Conservation (phyloP, 2,113 vertebrate species). For the Oreochromis aureus region DNA sequence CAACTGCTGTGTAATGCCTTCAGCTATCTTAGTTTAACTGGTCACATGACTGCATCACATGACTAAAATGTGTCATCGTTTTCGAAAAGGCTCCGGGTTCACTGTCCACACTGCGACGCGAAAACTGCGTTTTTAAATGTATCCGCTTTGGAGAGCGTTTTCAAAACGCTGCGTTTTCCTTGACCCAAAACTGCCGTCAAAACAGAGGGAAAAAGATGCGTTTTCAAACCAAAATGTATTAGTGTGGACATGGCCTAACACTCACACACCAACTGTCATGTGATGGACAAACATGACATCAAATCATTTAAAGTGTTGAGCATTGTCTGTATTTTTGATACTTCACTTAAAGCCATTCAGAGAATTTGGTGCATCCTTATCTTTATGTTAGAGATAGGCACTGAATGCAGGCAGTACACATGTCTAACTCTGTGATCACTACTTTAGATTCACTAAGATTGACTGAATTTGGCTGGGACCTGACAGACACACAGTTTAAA, state of each 20-base stretch:
- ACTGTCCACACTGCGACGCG: rapidly evolving
- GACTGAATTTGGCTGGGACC: not conserved
- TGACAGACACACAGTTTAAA: rapidly evolving
- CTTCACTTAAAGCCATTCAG: not conserved
- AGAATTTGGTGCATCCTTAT: not conserved
- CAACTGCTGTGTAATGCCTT: not conserved
- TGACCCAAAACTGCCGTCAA: rapidly evolving
- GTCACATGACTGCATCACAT: not conserved
- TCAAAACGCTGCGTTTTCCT: not conserved
- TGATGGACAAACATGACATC: not conserved
- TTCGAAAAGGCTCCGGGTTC: rapidly evolving
- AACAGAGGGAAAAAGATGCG: too few species aligned
- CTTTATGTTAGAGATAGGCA: not conserved
- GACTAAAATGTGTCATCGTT: not conserved
- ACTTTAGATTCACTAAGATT: not conserved
- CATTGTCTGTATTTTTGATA: not conserved
- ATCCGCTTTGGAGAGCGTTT: rapidly evolving
- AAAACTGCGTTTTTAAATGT: not conserved
- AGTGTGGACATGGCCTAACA: not conserved
- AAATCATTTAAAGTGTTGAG: not conserved
- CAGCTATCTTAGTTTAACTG: not conserved
- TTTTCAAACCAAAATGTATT: not conserved
- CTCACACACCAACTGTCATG: not conserved
- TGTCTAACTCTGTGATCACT: not conserved
- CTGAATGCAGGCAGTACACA: not conserved